These are phyloP conservation scores for Dromiciops gliroides DNA, from an alignment of 2,113 vertebrate genomes.

Conservation along the genomic window DNA sequence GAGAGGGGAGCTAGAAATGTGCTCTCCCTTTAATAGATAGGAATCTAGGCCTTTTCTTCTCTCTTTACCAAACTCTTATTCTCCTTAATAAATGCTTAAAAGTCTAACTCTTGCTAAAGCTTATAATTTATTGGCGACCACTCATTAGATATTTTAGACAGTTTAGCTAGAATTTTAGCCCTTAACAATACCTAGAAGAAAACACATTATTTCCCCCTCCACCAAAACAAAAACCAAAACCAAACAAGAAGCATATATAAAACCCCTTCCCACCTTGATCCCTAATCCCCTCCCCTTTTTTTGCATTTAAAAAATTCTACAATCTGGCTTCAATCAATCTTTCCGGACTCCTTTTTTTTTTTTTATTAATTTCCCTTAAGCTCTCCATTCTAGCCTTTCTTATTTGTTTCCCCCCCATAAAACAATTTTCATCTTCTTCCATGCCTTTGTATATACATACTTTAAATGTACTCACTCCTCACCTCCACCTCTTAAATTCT, in stretches of 20 bases:
- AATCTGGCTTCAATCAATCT: background rate
- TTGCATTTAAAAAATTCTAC: background rate
- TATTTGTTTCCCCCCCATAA: background rate
- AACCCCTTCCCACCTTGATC: accelerated
- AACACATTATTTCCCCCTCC: background rate
- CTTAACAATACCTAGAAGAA: background rate
- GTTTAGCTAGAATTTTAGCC: too few relatives aligned
- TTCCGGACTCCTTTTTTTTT: background rate
- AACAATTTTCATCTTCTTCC: background rate
- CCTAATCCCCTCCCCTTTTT: background rate
- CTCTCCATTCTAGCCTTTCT: background rate
- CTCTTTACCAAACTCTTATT: too few relatives aligned
- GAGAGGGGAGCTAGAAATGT: too few relatives aligned
- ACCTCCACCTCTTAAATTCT: background rate
- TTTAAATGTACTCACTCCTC: background rate
- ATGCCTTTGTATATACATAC: background rate
- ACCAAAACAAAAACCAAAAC: background rate
- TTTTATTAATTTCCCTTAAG: background rate
- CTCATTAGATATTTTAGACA: too few relatives aligned
- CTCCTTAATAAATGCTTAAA: too few relatives aligned
- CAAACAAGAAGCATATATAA: background rate
- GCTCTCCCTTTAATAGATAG: too few relatives aligned
- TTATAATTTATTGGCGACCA: too few relatives aligned
- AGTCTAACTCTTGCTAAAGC: too few relatives aligned
- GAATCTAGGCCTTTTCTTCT: too few relatives aligned